These are phyloP conservation scores for Tauraco hartlaubi DNA, from an alignment of 2,797 vertebrate genomes.

Conservation along the genomic window DNA sequence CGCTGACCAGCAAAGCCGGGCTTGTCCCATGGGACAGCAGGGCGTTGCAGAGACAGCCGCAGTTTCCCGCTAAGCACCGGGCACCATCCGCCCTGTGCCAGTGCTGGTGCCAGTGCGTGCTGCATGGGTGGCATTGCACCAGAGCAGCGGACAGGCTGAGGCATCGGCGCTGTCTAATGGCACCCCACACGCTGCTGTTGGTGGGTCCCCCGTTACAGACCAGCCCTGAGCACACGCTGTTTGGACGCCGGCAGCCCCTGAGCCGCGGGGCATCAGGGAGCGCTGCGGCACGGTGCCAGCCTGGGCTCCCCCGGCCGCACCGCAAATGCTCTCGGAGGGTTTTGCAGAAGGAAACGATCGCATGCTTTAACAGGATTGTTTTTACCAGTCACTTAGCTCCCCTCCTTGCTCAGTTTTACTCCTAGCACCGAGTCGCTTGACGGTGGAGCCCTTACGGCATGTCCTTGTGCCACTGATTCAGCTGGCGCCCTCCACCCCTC, in stretches of 20 bases:
- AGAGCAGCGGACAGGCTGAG: not conserved
- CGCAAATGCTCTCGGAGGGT: not conserved
- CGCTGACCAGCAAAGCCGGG: not conserved
- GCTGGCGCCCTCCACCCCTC: not conserved
- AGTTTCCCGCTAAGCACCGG: fast-evolving
- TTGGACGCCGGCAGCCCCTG: not conserved
- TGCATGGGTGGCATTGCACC: fast-evolving
- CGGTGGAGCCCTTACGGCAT: fast-evolving
- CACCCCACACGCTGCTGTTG: not conserved
- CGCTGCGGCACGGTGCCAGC: fast-evolving
- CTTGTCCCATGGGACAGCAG: not conserved
- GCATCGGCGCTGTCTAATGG: fast-evolving
- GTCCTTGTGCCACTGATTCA: not conserved
- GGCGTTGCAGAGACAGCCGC: not conserved
- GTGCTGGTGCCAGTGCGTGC: not conserved
- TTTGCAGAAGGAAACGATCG: not conserved
- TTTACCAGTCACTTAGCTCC: not conserved
- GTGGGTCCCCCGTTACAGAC: not conserved
- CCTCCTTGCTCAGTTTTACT: not conserved
- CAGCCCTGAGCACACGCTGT: not conserved
- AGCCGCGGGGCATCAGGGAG: fast-evolving
- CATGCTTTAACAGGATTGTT: not conserved
- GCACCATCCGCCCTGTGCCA: not conserved
- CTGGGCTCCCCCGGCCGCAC: fast-evolving
- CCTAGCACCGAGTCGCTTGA: not conserved